Evolutionary conservation across 92 coral and sea anemone species (phyloP).

Genomic region (Zoanthus gigantus): DNA sequence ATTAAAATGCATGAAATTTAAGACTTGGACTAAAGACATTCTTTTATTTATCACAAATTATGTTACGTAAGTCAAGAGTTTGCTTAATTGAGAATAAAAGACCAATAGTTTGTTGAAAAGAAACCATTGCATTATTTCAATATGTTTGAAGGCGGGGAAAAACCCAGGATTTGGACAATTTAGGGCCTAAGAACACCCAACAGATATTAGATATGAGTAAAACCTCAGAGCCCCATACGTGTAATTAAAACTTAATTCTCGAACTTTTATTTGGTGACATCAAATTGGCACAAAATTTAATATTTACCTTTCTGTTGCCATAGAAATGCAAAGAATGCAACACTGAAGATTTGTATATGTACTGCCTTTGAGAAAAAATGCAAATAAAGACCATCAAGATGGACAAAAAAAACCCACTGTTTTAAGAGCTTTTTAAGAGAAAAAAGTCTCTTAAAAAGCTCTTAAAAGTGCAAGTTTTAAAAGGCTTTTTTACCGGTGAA

Average conservation of each 20-base stretch:
- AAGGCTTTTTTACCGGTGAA: too few species aligned
- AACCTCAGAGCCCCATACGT: slow-evolving; percentile 6
- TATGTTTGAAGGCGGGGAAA: background rate
- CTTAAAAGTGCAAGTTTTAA: too few species aligned
- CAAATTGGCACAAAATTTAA: slow-evolving; percentile 16
- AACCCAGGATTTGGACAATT: slow-evolving; percentile 24
- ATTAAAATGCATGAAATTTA: too few species aligned
- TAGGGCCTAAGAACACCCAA: slow-evolving; percentile 5
- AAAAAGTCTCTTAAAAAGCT: background rate
- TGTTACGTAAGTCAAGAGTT: too few species aligned
- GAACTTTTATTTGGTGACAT: slow-evolving; percentile 14
- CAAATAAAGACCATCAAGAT: background rate
- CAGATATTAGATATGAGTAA: slow-evolving; percentile 3
- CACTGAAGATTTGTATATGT: slow-evolving; percentile 2
- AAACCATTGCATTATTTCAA: too few species aligned
- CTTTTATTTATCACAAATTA: too few species aligned
- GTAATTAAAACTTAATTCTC: background rate
- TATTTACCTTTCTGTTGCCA: slow-evolving; percentile 19
- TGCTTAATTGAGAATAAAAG: too few species aligned
- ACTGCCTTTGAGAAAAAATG: slow-evolving; percentile 25
- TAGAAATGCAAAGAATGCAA: background rate
- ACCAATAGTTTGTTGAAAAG: too few species aligned
- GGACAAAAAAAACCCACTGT: background rate
- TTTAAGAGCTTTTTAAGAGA: background rate
- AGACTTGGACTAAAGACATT: too few species aligned